A percentile compares a stretch with the other conserved stretches of the same genome.
These are phyloP conservation scores for Rhamnusium bicolor DNA, from an alignment of 2,888 invertebrate species.

Conservation along the genomic window DNA sequence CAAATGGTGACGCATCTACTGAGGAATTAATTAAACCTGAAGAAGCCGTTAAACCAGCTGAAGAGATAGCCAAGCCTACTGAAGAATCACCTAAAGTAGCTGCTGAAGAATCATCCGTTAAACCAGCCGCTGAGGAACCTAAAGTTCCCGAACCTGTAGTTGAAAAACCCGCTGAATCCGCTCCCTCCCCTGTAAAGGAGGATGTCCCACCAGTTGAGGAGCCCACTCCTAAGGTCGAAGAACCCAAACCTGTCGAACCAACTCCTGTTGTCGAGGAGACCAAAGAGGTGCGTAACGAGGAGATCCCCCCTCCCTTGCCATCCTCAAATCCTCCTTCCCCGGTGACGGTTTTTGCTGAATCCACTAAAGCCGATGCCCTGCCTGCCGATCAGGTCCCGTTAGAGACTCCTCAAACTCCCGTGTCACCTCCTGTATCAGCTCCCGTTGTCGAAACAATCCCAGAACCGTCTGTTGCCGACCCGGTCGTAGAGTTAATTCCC, in stretches of 20 bases:
- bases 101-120: conserved; percentile 41
- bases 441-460: conserved; percentile 51
- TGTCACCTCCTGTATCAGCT: conserved; percentile 43
- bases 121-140: conserved; percentile 48
- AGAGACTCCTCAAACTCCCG: conserved; percentile 40
- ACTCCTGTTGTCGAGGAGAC: conserved; percentile 57
- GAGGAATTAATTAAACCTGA: conserved; percentile 43
- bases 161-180: conserved; percentile 53
- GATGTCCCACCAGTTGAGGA: conserved; percentile 51
- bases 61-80: conserved; percentile 25
- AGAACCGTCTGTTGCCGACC: conserved; percentile 28
- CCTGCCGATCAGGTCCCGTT: conserved; percentile 64
- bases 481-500: conserved; percentile 34
- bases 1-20: conserved; percentile 54
- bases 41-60: conserved; percentile 35
- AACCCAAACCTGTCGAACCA: conserved; percentile 54
- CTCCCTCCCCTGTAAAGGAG: conserved; percentile 56
- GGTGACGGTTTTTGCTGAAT: conserved; percentile 82
- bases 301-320: conserved; percentile 82
- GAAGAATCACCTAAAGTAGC: conserved; percentile 31
- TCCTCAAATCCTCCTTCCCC: conserved; percentile 83
- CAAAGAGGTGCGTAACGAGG: conserved; percentile 77
- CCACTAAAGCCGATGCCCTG: conserved; percentile 75
- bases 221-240: conserved; percentile 46
- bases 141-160: conserved; percentile 52